Evolutionary conservation across 64 coral and sea anemone genomes (phyloP).

Genomic region (Montipora efflorescens): DNA sequence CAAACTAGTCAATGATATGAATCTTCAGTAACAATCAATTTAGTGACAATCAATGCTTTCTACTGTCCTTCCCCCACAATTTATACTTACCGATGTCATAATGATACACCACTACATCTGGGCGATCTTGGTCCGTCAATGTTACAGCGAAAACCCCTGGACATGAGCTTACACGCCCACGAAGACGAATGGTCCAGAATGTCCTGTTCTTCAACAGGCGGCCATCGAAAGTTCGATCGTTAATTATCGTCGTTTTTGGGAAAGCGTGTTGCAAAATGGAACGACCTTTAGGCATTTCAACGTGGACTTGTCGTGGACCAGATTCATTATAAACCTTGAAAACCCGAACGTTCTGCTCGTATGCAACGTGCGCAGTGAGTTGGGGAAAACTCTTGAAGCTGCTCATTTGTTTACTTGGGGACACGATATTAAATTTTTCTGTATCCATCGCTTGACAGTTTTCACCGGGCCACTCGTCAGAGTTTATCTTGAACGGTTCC

Average conservation of each 20-base stretch:
- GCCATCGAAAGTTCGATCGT: constrained; percentile 58
- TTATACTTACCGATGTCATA: constrained; percentile 80
- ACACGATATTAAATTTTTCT: constrained; percentile 39
- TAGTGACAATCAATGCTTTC: too few species aligned
- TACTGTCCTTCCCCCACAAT: too few species aligned
- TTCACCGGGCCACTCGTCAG: constrained; percentile 34
- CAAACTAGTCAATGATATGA: too few species aligned
- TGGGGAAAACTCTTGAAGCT: constrained; percentile 48
- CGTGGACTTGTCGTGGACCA: not conserved
- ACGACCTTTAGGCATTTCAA: constrained; percentile 61
- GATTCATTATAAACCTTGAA: constrained; percentile 75
- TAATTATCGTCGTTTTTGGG: constrained; percentile 58
- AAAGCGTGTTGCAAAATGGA: constrained; percentile 62
- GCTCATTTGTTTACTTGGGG: not conserved
- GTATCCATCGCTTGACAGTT: constrained; percentile 42
- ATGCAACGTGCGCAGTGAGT: constrained; percentile 37
- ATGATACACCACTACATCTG: constrained; percentile 68
- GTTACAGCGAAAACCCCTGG: constrained; percentile 73
- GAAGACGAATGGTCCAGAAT: constrained; percentile 78
- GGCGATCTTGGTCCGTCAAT: constrained; percentile 77
- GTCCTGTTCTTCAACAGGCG: constrained; percentile 67
- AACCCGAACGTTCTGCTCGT: constrained; percentile 10
- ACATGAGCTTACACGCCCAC: constrained; percentile 56
- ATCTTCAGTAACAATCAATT: too few species aligned
- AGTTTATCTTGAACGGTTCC: constrained; percentile 74